Evolutionary conservation across 1,140 invertebrate species (phyloP), one percentile per base, ranked within the genome.

Genomic region (Drusus annulatus): DNA sequence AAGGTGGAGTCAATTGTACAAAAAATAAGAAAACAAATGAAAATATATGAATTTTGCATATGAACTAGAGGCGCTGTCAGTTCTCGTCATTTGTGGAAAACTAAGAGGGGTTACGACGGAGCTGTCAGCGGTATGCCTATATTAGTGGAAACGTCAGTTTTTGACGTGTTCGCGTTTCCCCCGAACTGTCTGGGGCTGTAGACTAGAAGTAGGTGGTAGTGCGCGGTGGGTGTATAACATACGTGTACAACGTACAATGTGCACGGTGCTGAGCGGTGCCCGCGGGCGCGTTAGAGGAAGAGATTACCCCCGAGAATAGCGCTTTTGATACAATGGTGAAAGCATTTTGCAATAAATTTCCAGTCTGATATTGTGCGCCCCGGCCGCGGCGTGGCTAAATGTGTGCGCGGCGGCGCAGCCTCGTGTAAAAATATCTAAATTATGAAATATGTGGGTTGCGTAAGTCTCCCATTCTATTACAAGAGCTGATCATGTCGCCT

Each of bases 321-420:
- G 19, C 51, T 31, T 63, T 45, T 45, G 71, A 74, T 28, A 74
- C 71, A 74, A 56, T 74, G 71, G 71, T 74, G 51, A 74, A 74
- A 74, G 71, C 71, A 74, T 74, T 74, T 58, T 58, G 71, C 71
- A 58, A 74, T 74, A 74, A 74, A 74, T 54, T 74, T 74, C 23
- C 71, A 6, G 2, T 52, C 19, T 7, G 71, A 28, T 25, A 56
- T 74, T 54, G 23, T n/a, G 71, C 71, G 23, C 71, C 1, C 51
- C 19, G 25, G 25, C 25, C 25, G 2, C 51, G 21, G 51, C 23
- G 1, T 16, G 23, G 16, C 45, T 73, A 17, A 13, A 45, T 45
- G 36, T 13, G 16, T 28, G 7, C 63, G 25, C 45, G 68, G 31
- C 45, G 51, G 16, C 17, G 7, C 3, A 50, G 68, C 45, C 45